These are phyloP conservation scores for Sipha flava DNA, from an alignment of 1,140 invertebrate genomes.

Conservation along the genomic window DNA sequence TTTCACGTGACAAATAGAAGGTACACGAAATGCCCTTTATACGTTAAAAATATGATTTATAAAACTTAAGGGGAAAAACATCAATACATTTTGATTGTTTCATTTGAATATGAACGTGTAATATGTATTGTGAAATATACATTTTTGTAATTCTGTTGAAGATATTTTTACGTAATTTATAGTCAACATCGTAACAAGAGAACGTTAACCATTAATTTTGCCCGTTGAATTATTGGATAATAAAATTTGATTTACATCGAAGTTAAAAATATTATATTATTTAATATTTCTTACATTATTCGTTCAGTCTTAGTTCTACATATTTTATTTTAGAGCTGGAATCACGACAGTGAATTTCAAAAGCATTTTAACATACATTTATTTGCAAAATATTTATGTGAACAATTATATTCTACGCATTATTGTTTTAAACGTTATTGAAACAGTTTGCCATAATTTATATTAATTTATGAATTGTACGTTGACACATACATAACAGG, in stretches of 20 bases:
- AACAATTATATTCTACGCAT: too few relatives aligned
- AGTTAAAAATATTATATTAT: too few relatives aligned
- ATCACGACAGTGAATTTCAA: too few relatives aligned
- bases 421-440: too few relatives aligned
- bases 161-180: not conserved
- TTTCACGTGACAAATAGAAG: not conserved
- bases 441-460: too few relatives aligned
- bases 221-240: not conserved
- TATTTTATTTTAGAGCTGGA: too few relatives aligned
- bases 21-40: not conserved
- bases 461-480: too few relatives aligned
- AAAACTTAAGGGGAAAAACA: not conserved
- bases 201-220: not conserved
- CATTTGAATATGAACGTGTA: not conserved
- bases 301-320: too few relatives aligned
- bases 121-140: not conserved
- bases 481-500: too few relatives aligned
- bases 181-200: not conserved
- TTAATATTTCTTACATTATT: too few relatives aligned
- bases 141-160: not conserved
- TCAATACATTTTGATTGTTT: not conserved
- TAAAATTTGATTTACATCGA: not conserved
- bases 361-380: too few relatives aligned
- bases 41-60: not conserved
- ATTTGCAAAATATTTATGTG: too few relatives aligned